phyloP scores from a whole-genome alignment of 2,113 vertebrate genomes.

The Sigmodon hispidus region DNA sequence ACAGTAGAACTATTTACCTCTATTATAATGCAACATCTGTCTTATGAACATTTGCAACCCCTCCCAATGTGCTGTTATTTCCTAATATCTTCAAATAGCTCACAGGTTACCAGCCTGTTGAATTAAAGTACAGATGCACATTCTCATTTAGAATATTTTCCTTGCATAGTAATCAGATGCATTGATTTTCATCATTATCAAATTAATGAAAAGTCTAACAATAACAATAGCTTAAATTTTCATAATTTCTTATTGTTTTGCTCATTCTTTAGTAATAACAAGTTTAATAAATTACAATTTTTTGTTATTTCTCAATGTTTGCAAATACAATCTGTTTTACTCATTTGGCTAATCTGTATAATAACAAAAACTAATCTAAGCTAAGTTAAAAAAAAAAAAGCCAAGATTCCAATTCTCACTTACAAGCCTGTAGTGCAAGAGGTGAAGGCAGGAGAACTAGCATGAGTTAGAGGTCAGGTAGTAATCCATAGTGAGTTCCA shows the following conservation, averaged over 20 bases:
- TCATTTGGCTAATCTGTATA: background rate
- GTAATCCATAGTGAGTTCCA: background rate
- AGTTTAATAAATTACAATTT: background rate
- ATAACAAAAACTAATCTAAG: background rate
- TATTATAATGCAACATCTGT: background rate
- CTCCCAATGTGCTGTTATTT: background rate
- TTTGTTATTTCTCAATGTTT: background rate
- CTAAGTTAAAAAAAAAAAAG: background rate
- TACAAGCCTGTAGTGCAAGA: background rate
- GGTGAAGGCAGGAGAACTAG: background rate
- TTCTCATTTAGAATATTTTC: background rate
- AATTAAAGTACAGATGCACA: background rate
- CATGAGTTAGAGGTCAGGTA: background rate
- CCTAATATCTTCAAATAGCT: background rate
- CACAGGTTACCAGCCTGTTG: background rate
- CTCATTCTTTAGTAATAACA: background rate
- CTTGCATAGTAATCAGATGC: background rate
- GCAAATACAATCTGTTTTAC: background rate
- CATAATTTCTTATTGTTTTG: background rate
- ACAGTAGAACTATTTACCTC: constrained; percentile 6
- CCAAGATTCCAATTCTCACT: too few species aligned
- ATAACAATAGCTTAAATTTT: background rate
- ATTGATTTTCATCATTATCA: background rate
- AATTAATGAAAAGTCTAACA: background rate
- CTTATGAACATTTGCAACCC: background rate